Evolutionary conservation across 2,797 vertebrate species (phyloP), one percentile per base, ranked within the genome.

Genomic region (Triplophysa bombifrons): DNA sequence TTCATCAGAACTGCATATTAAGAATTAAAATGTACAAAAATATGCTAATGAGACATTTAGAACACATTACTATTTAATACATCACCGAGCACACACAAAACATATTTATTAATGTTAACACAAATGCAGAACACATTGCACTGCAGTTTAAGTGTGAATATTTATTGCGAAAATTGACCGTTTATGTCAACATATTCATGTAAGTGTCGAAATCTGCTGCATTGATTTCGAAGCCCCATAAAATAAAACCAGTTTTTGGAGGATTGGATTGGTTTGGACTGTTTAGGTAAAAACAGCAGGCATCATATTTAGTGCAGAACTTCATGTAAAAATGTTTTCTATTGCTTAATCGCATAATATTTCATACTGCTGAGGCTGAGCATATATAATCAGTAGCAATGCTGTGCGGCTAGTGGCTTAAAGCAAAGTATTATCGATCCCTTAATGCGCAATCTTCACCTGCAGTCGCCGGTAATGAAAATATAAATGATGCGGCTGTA

Each of bases 371-470:
- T 68, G 46, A 6, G 44, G 56, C 65, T 66, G 41, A 55, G 69
- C 9, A 27, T 68, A 44, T 64, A 58, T 48, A 61, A 74, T 75
- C 51, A 60, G 53, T 66, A 69, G 27, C 16, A 64, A 55, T 55
- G 65, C 12, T 58, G 25, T 76, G 51, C 64, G 66, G 69, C 41
- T 56, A 63, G 16, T 34, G 27, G 27, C 27, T 63, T 63, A 55
- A 44, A 76, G 68, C 61, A 13, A 66, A 79, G 65, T 77, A 65
- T 48, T 80, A 83, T 83, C 22, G 80, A 82, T 85, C 55, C 3
- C 25, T 65, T 80, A 70, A 83, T 79, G 25, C 22, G 25, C 38
- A 5, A 56, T 69, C 65, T 60, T 68, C n/a, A 50, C 63, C 76
- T 58, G 56, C 20, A 80, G 72, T 56, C 17, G 20, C 50, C 58